Evolutionary conservation across 1,140 invertebrate genomes (phyloP).

Genomic region (Ceratoteleas bidentatus): DNA sequence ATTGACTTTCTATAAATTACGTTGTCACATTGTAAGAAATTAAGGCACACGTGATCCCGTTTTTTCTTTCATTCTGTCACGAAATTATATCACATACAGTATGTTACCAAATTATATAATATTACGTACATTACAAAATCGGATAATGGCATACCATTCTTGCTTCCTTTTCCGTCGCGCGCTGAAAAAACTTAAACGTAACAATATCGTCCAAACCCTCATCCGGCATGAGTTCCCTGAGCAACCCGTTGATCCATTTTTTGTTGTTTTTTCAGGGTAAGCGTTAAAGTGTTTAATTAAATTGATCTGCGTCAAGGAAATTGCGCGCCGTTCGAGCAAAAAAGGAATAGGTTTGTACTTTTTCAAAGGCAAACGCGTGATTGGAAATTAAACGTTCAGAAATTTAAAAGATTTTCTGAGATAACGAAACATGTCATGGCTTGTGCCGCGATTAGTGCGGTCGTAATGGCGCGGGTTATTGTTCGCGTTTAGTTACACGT

Average conservation of each 20-base stretch:
- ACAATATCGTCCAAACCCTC: background rate
- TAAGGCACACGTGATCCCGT: background rate
- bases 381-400: background rate
- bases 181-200: background rate
- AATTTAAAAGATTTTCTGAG: background rate
- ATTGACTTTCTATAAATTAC: slow-evolving; percentile 4
- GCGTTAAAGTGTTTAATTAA: too few species aligned
- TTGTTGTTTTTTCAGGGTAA: background rate
- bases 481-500: background rate
- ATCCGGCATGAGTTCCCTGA: background rate
- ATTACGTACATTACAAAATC: slow-evolving; percentile 16
- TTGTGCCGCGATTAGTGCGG: background rate
- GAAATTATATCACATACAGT: slow-evolving; percentile 1
- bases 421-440: slow-evolving; percentile 4
- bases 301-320: too few species aligned
- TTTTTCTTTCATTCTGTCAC: background rate
- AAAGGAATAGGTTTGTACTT: background rate
- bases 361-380: too few species aligned
- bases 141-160: slow-evolving; percentile 4
- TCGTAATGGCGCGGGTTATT: background rate
- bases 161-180: slow-evolving; percentile 11
- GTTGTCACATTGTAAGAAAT: slow-evolving; percentile 2
- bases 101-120: slow-evolving; percentile 25
- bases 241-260: too few species aligned
- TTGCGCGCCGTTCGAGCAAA: background rate